Percentiles rank a stretch among this genome's conserved stretches.
Evolutionary conservation across 2,113 vertebrate species (phyloP).

Genomic region (Cheirogaleus medius): DNA sequence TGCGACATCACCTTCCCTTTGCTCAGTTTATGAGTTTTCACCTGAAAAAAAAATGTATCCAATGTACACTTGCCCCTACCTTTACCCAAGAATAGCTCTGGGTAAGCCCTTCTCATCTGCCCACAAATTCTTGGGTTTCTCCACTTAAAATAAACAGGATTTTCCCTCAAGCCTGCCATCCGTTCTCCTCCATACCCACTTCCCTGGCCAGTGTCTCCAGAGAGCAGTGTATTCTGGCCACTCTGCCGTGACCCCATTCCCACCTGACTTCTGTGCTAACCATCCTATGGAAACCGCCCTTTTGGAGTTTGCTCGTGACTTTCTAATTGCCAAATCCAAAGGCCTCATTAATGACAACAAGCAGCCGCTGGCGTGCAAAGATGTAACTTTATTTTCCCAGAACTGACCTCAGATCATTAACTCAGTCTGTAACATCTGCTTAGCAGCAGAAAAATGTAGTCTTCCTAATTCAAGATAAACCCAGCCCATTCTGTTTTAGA

Average conservation of each 20-base stretch:
- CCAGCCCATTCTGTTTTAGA: background rate
- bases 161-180: background rate
- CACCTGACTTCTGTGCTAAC: background rate
- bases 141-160: background rate
- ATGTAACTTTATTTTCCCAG: constrained; percentile 1
- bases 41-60: background rate
- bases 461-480: background rate
- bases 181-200: background rate
- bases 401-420: background rate
- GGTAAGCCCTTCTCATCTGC: background rate
- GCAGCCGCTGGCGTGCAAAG: background rate
- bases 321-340: background rate
- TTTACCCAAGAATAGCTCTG: background rate
- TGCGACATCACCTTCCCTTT: background rate
- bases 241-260: background rate
- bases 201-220: background rate
- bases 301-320: background rate
- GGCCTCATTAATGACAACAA: background rate
- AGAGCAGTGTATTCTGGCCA: background rate
- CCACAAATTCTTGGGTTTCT: background rate
- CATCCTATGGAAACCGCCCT: background rate
- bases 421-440: background rate
- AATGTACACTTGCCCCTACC: background rate
- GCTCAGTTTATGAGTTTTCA: background rate
- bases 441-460: background rate